phyloP scores from a whole-genome alignment of 2,113 vertebrate genomes.

The Dolichotis patagonum region DNA sequence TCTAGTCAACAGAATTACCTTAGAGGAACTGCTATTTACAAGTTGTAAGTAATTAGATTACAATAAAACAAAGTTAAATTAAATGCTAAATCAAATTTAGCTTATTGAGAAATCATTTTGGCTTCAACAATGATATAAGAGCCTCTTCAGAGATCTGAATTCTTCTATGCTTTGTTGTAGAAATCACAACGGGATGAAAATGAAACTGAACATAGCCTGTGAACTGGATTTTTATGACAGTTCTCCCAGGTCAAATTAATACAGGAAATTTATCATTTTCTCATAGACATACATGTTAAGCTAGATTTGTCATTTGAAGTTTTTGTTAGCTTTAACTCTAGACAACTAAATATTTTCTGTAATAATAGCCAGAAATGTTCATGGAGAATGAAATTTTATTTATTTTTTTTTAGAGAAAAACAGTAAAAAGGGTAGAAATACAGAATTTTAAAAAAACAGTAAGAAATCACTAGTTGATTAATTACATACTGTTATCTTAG shows the following conservation, averaged over 20 bases:
- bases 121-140: neutral
- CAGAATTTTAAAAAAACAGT: no score
- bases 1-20: neutral
- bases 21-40: neutral
- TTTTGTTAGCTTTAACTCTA: neutral
- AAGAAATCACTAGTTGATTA: no score
- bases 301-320: neutral
- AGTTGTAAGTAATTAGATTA: neutral
- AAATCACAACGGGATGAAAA: neutral
- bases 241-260: neutral
- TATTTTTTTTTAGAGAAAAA: no score
- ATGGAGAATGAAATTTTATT: neutral
- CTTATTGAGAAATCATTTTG: neutral
- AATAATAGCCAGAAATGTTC: neutral
- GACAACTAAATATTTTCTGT: neutral
- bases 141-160: neutral
- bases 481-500: no score
- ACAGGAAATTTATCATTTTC: slow-evolving; percentile 10
- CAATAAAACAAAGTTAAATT: neutral
- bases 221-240: neutral
- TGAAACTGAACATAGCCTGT: neutral
- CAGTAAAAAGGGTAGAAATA: no score
- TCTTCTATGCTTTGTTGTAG: neutral
- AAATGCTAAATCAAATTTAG: neutral
- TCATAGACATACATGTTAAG: neutral